A percentile compares a stretch with the other conserved stretches of the same genome.
Conservation (phyloP, 2,797 vertebrate genomes). For the Cuniculus paca region DNA sequence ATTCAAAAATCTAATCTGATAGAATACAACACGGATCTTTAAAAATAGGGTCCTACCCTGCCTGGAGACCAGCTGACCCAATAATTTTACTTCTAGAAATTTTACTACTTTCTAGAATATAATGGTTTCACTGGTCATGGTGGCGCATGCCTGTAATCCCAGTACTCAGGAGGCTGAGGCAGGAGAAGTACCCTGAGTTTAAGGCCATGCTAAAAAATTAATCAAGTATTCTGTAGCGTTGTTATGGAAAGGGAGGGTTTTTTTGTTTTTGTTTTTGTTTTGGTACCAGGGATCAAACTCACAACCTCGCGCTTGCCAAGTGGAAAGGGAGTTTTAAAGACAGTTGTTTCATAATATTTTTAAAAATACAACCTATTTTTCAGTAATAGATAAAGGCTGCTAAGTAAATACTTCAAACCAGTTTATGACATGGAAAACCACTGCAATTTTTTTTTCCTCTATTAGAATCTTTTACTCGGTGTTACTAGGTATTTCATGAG, state of each 20-base stretch:
- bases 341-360: not conserved
- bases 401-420: constrained; percentile 45
- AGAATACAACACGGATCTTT: not conserved
- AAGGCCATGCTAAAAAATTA: not conserved
- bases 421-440: not conserved
- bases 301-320: no score
- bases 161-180: not conserved
- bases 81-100: constrained; percentile 44
- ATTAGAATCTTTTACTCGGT: constrained; percentile 83
- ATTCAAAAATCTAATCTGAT: not conserved
- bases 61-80: not conserved
- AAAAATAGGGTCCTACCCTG: not conserved
- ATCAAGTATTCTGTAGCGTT: not conserved
- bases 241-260: not conserved
- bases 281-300: no score
- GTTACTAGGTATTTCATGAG: constrained; percentile 85
- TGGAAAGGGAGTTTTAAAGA: not conserved
- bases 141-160: not conserved
- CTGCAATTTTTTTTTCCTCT: constrained; percentile 30
- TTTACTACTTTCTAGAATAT: not conserved
- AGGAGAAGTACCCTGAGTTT: not conserved
- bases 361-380: constrained; percentile 60
- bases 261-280: no score
- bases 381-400: not conserved
- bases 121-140: not conserved